phyloP scores from a whole-genome alignment of 2,888 invertebrate genomes.

The Griposia aprilina region DNA sequence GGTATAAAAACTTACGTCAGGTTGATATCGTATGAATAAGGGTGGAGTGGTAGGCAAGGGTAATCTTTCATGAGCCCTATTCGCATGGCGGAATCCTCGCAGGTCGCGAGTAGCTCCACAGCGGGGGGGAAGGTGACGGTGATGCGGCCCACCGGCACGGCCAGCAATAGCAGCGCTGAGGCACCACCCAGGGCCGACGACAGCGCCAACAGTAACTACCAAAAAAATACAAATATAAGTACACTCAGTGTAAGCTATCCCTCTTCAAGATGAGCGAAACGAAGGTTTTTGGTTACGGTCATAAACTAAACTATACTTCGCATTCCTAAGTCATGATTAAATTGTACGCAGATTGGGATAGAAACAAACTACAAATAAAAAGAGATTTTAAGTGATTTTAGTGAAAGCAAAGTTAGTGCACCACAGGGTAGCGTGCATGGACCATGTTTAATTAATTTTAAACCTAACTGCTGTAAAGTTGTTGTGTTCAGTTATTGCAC shows the following conservation, averaged over 20 bases:
- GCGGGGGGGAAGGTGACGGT: slow-evolving; percentile 92
- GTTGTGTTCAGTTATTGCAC: not conserved
- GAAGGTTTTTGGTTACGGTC: not conserved
- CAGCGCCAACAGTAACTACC: slow-evolving; percentile 92
- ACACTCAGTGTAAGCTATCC: not conserved
- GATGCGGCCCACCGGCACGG: slow-evolving; percentile 93
- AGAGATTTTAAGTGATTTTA: not conserved
- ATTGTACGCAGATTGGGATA: not conserved
- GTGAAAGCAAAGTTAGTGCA: not conserved
- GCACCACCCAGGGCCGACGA: slow-evolving; percentile 93
- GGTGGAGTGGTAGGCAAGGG: slow-evolving; percentile 86
- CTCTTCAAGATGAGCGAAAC: not conserved
- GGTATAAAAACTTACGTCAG: slow-evolving; percentile 81
- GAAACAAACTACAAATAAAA: not conserved
- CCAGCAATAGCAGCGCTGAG: slow-evolving; percentile 92
- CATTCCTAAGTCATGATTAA: not conserved
- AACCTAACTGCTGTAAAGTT: not conserved
- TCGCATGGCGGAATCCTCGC: slow-evolving; percentile 80
- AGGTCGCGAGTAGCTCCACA: slow-evolving; percentile 91
- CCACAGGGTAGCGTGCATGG: not conserved
- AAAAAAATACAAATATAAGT: slow-evolving; percentile 22
- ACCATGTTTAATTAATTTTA: not conserved
- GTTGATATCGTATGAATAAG: slow-evolving; percentile 86
- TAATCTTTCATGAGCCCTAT: slow-evolving; percentile 86
- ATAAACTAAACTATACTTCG: not conserved